Evolutionary conservation across 2,888 invertebrate species (phyloP).

Genomic region (Galerucella nymphaeae): DNA sequence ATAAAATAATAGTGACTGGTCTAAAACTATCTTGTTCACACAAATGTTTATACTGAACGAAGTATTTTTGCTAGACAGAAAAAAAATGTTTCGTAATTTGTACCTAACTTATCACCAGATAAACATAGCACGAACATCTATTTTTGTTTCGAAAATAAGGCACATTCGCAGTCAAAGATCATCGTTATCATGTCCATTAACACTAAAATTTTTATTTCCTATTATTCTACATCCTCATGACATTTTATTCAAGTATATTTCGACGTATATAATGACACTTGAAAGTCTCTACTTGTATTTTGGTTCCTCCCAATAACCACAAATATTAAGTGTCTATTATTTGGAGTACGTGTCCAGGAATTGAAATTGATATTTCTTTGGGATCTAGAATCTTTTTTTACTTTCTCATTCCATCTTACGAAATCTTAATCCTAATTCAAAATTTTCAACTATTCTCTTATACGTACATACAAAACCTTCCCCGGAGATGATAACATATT

Average conservation of each 20-base stretch:
- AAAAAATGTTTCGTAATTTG: too few species aligned
- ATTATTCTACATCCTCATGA: not conserved
- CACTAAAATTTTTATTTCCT: not conserved
- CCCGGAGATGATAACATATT: not conserved
- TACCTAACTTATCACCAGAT: too few species aligned
- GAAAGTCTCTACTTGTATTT: conserved; percentile 10
- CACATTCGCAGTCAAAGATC: too few species aligned
- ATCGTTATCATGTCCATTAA: too few species aligned
- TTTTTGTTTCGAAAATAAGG: too few species aligned
- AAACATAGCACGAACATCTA: too few species aligned
- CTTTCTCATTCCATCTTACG: too few species aligned
- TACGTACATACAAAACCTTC: not conserved
- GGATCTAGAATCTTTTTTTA: not conserved
- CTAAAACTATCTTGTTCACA: too few species aligned
- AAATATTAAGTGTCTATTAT: conserved; percentile 8
- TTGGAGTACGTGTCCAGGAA: conserved; percentile 5
- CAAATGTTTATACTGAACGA: too few species aligned
- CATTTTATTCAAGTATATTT: not conserved
- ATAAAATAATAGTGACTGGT: too few species aligned
- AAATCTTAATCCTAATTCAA: too few species aligned
- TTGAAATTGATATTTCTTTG: not conserved
- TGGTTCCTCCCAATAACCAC: not conserved
- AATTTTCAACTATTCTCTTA: not conserved
- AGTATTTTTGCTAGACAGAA: too few species aligned
- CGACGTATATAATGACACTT: not conserved